phyloP scores from a whole-genome alignment of 1,140 invertebrate species.

The Phortica variegata region DNA sequence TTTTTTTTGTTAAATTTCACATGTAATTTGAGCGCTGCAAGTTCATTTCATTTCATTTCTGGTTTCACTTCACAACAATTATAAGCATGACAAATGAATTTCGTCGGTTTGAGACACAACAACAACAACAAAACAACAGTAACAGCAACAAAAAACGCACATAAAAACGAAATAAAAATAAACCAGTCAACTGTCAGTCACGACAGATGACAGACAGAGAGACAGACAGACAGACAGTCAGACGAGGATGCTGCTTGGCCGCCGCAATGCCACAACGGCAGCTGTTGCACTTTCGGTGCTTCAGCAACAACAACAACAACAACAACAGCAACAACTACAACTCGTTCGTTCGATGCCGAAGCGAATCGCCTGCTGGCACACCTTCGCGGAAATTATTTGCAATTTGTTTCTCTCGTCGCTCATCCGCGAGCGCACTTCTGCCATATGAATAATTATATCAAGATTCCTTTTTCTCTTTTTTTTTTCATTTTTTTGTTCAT shows the following conservation, averaged over 20 bases:
- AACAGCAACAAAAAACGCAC: not conserved
- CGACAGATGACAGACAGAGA: conserved; percentile 13
- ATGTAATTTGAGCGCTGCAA: too few relatives aligned
- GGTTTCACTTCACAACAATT: conserved; percentile 27
- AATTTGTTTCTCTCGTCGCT: too few relatives aligned
- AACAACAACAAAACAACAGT: not conserved
- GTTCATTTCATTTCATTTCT: too few relatives aligned
- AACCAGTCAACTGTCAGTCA: conserved; percentile 33
- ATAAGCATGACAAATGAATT: conserved; percentile 55
- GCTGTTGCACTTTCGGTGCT: conserved; percentile 33
- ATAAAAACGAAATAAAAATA: not conserved
- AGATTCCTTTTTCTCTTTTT: conserved; percentile 41
- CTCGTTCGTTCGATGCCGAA: too few relatives aligned
- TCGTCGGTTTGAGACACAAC: conserved; percentile 27
- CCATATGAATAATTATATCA: conserved; percentile 49
- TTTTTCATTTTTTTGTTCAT: not conserved
- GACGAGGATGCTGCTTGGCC: too few relatives aligned
- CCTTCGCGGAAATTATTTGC: too few relatives aligned
- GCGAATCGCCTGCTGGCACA: conserved; percentile 17
- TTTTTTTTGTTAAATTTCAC: too few relatives aligned
- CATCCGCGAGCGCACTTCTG: too few relatives aligned
- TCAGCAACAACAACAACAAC: conserved; percentile 4
- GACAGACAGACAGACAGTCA: conserved; percentile 23
- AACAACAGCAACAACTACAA: conserved; percentile 38
- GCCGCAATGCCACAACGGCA: conserved; percentile 16